A percentile compares a stretch with the other conserved stretches of the same genome.
Evolutionary conservation across 1,140 invertebrate species (phyloP).

Genomic region (Solenopsis invicta): DNA sequence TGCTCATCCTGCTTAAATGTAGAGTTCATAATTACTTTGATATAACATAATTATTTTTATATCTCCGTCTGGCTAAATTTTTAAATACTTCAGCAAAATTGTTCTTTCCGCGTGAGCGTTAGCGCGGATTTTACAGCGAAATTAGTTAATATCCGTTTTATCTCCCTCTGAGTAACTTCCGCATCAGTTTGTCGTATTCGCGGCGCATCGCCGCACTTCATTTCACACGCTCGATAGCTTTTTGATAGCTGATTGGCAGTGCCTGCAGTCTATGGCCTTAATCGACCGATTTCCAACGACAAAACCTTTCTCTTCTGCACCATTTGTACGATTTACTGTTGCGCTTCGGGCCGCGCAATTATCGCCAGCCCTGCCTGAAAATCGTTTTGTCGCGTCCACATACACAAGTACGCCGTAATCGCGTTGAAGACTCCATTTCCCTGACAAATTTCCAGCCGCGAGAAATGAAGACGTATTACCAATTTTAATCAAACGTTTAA

Average conservation of each 20-base stretch:
- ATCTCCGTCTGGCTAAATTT: background rate
- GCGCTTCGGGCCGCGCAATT: slow-evolving; percentile 53
- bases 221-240: slow-evolving; percentile 62
- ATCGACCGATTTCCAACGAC: slow-evolving; percentile 60
- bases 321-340: slow-evolving; percentile 62
- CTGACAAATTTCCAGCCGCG: slow-evolving; percentile 31
- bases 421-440: slow-evolving; percentile 16
- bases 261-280: slow-evolving; percentile 61
- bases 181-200: slow-evolving; percentile 43
- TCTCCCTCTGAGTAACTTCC: slow-evolving; percentile 20
- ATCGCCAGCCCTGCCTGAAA: slow-evolving; percentile 49
- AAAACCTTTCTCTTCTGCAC: slow-evolving; percentile 63
- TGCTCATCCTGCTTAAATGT: too few species aligned
- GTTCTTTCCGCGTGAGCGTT: background rate
- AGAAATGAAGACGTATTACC: slow-evolving; percentile 7
- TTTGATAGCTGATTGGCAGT: slow-evolving; percentile 59
- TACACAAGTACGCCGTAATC: slow-evolving; percentile 21
- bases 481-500: slow-evolving; percentile 22
- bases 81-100: background rate
- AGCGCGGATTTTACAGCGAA: background rate
- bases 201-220: slow-evolving; percentile 47
- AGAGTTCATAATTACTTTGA: too few species aligned
- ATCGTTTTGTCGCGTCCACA: slow-evolving; percentile 35
- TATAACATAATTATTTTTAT: too few species aligned
- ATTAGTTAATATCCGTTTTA: slow-evolving; percentile 46